Evolutionary conservation across 1,140 invertebrate species (phyloP).

Genomic region (Penaeus vannamei): DNA sequence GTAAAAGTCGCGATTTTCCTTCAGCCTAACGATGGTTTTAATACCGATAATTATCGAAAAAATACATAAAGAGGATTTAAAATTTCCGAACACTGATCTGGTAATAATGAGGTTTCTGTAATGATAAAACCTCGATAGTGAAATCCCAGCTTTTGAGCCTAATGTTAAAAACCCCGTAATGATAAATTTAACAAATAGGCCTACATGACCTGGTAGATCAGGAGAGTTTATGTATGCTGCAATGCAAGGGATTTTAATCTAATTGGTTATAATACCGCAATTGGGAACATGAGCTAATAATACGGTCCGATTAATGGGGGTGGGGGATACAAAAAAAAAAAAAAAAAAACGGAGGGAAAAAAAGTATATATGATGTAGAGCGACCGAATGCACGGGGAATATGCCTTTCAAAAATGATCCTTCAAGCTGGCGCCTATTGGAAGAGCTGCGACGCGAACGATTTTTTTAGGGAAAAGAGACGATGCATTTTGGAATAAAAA

Average conservation of each 20-base stretch:
- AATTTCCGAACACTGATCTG: slow-evolving; percentile 31
- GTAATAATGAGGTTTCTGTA: slow-evolving; percentile 52
- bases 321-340: no score
- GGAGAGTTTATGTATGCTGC: slow-evolving; percentile 39
- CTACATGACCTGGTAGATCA: slow-evolving; percentile 31
- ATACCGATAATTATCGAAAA: slow-evolving; percentile 49
- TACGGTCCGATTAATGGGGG: slow-evolving; percentile 33
- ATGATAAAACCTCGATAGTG: neutral
- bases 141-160: slow-evolving; percentile 27
- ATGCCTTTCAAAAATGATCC: no score
- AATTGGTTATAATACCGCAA: slow-evolving; percentile 58
- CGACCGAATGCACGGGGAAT: no score
- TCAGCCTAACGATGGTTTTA: slow-evolving; percentile 27
- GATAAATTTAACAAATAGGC: slow-evolving; percentile 52
- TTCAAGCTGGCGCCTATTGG: no score
- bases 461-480: no score
- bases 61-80: slow-evolving; percentile 40
- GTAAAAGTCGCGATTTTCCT: neutral
- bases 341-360: no score
- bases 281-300: slow-evolving; percentile 62
- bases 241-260: slow-evolving; percentile 57
- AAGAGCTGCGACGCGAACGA: no score
- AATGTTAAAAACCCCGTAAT: slow-evolving; percentile 50
- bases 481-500: no score
- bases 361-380: no score